Conservation (phyloP, 1,140 invertebrate species). For the Lepidurus apus region DNA sequence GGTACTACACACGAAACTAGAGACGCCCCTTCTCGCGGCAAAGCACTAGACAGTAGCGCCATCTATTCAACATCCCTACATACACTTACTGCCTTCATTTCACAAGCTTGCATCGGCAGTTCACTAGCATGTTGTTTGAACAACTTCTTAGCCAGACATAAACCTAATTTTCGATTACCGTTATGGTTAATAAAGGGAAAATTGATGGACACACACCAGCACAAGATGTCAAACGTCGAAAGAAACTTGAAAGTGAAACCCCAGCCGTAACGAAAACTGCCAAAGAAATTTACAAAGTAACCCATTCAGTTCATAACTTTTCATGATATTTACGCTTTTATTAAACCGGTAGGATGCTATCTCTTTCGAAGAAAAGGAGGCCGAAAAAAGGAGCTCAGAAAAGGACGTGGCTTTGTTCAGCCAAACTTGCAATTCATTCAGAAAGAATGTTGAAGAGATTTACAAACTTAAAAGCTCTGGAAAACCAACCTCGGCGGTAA, state of each 20-base stretch:
- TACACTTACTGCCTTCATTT: no score
- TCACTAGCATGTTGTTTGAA: no score
- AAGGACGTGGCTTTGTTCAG: constrained; percentile 30
- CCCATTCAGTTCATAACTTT: no score
- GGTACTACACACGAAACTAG: no score
- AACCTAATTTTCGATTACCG: not conserved
- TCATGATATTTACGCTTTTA: no score
- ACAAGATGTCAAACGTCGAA: not conserved
- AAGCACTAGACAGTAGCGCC: no score
- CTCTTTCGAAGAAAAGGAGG: constrained; percentile 33
- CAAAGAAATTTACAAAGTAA: constrained; percentile 26
- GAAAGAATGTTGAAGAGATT: constrained; percentile 27
- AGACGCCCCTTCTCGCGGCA: no score
- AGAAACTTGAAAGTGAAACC: constrained; percentile 20
- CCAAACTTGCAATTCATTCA: constrained; percentile 28
- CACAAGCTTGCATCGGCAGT: no score
- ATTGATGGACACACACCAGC: not conserved
- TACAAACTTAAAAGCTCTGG: constrained; percentile 26
- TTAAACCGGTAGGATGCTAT: constrained; percentile 26
- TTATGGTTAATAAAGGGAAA: not conserved
- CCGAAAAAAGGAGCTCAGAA: constrained; percentile 5
- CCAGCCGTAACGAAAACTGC: constrained; percentile 1
- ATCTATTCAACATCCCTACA: no score
- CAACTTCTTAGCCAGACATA: no score
- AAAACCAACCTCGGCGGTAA: not conserved